Base-by-base conservation (phyloP, 1,140 invertebrate genomes). In the Euschistus heros region DNA sequence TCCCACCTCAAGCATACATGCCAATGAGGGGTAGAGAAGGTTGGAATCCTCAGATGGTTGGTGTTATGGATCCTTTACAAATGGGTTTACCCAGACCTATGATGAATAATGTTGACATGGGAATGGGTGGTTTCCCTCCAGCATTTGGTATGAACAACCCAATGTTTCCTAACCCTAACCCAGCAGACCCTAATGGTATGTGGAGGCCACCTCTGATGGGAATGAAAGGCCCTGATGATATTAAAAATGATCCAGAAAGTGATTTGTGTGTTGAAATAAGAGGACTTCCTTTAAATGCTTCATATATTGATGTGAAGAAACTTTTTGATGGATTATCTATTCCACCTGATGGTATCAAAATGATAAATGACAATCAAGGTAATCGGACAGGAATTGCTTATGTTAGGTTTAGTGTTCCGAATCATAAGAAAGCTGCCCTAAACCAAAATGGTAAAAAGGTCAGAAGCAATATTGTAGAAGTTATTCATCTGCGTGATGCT, bases 311-410 rank as follows among this genome's bases (percentile, higher is more conserved):
- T 71, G 76, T 96, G 0, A 47, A 89, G 14, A 82, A 86, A 62
- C 88, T 93, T 67, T 94, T 96, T 73, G 80, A 82, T 6, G 84
- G 84, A 10, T 81, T 87, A 61, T 83, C 84, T 70, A 90, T 95
- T 46, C 83, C 86, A 13, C 86, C 86, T 67, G 86, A 88, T 71
- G 89, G 91, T 4, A 82, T 96, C 33, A 94, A 94, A 75, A 79
- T 95, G 69, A 84, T 91, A 10, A 89, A 86, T 71, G 87, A 93
- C 69, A 81, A 83, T 15, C 81, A 85, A 68, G 91, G 92, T 0
- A 82, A 85, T 27, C 80, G 87, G 13, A 87, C 85, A 0, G 91
- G 91, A 0, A 84, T 86, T 24, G 90, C 86, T 13, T 92, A 84
- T 71, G 82, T 95, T 1, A 82, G 85, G 69, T 94, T 95, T 73